Evolutionary conservation across 1,140 invertebrate species (phyloP).

Genomic region (Polypedilum vanderplanki): DNA sequence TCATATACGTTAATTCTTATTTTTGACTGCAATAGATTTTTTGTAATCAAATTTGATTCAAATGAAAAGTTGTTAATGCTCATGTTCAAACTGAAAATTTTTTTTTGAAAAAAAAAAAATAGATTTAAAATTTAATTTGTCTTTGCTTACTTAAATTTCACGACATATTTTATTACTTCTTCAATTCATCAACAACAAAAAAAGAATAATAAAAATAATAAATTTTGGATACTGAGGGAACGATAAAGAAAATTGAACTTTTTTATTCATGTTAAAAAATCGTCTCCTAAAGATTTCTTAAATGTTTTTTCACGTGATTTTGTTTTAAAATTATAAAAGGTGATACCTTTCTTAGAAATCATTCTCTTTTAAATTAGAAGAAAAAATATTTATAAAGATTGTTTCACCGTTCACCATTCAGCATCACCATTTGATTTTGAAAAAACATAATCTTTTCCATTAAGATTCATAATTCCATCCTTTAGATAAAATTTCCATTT

Average conservation of each 20-base stretch:
- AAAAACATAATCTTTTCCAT: slow-evolving; percentile 97
- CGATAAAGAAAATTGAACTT: not conserved
- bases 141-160: slow-evolving; percentile 6
- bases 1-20: not conserved
- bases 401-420: slow-evolving; percentile 71
- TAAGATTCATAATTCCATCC: slow-evolving; percentile 99
- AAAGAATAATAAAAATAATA: not conserved
- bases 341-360: too few relatives aligned
- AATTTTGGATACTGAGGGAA: not conserved
- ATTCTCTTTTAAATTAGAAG: too few relatives aligned
- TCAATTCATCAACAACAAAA: not conserved
- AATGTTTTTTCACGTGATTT: not conserved
- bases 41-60: not conserved
- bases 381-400: not conserved
- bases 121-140: not conserved
- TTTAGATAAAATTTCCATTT: slow-evolving; percentile 99
- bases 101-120: not conserved
- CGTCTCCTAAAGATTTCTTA: not conserved
- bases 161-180: not conserved
- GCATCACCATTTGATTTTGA: slow-evolving; percentile 98
- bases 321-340: not conserved
- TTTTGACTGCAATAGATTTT: not conserved
- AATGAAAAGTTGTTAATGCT: not conserved
- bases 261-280: not conserved
- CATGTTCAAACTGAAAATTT: not conserved